Evolutionary conservation across 2,113 vertebrate species (phyloP), one percentile per base, ranked within the genome.

Genomic region (Lamprotornis superbus): DNA sequence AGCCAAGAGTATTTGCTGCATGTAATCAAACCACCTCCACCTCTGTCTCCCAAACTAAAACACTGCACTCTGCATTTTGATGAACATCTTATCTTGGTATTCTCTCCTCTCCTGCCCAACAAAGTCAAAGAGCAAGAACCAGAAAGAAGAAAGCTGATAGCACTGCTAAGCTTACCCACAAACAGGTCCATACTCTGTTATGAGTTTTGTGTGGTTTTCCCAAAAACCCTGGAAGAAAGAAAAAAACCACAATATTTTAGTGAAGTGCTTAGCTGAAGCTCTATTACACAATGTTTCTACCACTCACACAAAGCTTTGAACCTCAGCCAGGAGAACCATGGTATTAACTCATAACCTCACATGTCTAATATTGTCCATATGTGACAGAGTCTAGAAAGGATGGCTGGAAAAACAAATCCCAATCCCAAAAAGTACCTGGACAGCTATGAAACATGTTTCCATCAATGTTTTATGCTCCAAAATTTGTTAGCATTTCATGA

Each of bases 151-250:
- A 78, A 91, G 50, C 19, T 64, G 68, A 83, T 27, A 35, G 50
- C 47, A 75, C 28, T 46, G 25, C 40, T 88, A 64, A 64, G 60
- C 98, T 98, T 96, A 98, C 98, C 98, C 98, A 95, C 98, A 98
- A 91, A 98, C 96, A 95, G 98, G 98, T 61, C 98, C 98, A 12
- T 98, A 97, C 47, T 97, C 97, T 3, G 33, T 97, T 86, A 99
- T 97, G 53, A 99, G 94, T 40, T 98, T 97, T 60, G 42, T 96
- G 31, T 98, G 86, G 19, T 84, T 96, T 42, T 97, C 95, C 87
- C 98, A 98, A 96, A 98, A 99, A 10, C 98, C 98, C 98, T 99
- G 75, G 64, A 89, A 91, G 73, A 78, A 91, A 90, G 33, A 95
- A 91, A 87, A 93, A 92, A 3, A 76, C 23, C 14, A 30, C 35